Base-by-base conservation (phyloP, 2,888 invertebrate species). In the Apodemia mormo region DNA sequence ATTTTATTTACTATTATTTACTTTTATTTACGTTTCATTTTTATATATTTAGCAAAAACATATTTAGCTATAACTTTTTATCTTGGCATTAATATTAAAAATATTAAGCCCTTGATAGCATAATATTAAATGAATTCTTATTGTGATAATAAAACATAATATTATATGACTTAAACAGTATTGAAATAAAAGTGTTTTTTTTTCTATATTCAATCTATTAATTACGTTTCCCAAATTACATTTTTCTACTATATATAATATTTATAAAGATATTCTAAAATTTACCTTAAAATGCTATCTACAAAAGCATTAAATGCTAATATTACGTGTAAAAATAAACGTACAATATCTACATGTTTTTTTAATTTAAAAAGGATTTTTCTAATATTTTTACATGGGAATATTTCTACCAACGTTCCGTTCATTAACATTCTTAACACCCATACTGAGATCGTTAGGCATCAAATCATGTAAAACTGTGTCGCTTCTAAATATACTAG, bases 361-460 rank as follows among this genome's bases (percentile, higher is more conserved):
- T 68, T 67, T 22, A 33, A 65, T 37, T 56, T 54, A 29, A 49
- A 56, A 66, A n/a, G 45, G 43, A 37, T 14, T 54, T 37, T 40
- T 12, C 29, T 43, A 54, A 56, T 67, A 58, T 70, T 72, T 65
- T 84, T 85, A 87, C 78, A 89, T 85, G 14, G 85, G 79, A 72
- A 88, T 77, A 74, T 86, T 86, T 69, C 86, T 86, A 77, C 78
- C 83, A 30, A 81, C 68, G 77, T 77, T 82, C 68, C 88, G 85
- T 69, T 87, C 86, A 67, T 74, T 82, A 33, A 76, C 72, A 79
- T 82, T 85, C 72, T 90, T 92, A n/a, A 82, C 76, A 30, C 85
- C 85, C 74, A 94, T 81, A 77, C 93, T 94, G 68, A 94, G 84
- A 82, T 94, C 94, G 74, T 94, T 94, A 0, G 94, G 94, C 52